Evolutionary conservation across 2,797 vertebrate species (phyloP).

Genomic region (Sebastes ruberrimus): DNA sequence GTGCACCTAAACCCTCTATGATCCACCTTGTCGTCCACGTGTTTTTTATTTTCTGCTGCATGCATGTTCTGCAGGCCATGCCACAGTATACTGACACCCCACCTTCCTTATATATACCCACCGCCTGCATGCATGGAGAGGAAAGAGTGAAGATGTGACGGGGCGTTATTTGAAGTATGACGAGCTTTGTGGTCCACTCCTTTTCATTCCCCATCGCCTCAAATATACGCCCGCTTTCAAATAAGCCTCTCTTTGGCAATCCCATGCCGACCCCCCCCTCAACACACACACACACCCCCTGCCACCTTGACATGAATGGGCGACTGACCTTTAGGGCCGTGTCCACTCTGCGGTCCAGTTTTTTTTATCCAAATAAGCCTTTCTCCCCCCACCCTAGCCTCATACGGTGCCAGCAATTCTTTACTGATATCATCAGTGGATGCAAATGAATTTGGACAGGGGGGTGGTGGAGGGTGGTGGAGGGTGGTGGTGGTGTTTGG

Average conservation of each 20-base stretch:
- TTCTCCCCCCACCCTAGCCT: slow-evolving; percentile 54
- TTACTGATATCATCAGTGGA: slow-evolving; percentile 85
- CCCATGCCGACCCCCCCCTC: slow-evolving; percentile 44
- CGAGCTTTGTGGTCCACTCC: slow-evolving; percentile 80
- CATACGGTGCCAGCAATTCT: slow-evolving; percentile 80
- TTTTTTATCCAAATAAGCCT: slow-evolving; percentile 77
- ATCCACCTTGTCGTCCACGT: slow-evolving; percentile 42
- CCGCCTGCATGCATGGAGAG: slow-evolving; percentile 45
- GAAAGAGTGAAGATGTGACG: slow-evolving; percentile 82
- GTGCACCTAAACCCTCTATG: slow-evolving; percentile 35
- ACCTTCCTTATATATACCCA: slow-evolving; percentile 31
- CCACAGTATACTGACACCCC: slow-evolving; percentile 25
- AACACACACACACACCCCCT: slow-evolving; percentile 65
- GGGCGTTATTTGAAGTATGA: slow-evolving; percentile 80
- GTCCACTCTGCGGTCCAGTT: slow-evolving; percentile 82
- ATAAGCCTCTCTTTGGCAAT: slow-evolving; percentile 79
- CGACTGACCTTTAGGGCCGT: slow-evolving; percentile 81
- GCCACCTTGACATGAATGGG: slow-evolving; percentile 81
- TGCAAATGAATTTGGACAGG: slow-evolving; percentile 82
- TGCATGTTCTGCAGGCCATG: slow-evolving; percentile 43
- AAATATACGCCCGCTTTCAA: slow-evolving; percentile 81
- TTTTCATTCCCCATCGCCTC: slow-evolving; percentile 77
- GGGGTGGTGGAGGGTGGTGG: slow-evolving; percentile 20
- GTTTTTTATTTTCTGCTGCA: slow-evolving; percentile 44
- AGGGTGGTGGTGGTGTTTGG: slow-evolving; percentile 13